phyloP scores from a whole-genome alignment of 1,140 invertebrate genomes.

The Aphelinus atriplicis region DNA sequence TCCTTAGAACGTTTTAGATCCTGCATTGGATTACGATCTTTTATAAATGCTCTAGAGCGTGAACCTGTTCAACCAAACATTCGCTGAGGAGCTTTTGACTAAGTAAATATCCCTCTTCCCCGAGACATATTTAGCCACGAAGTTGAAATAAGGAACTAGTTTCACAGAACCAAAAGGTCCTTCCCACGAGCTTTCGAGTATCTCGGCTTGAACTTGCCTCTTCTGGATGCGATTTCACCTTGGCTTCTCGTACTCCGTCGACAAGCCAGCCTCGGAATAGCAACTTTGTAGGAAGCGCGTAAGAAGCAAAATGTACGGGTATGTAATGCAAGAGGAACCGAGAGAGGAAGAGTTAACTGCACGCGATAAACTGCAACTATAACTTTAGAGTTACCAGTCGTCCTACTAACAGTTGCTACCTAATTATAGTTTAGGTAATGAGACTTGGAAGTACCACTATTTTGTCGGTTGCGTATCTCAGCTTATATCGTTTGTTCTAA shows the following conservation, averaged over 20 bases:
- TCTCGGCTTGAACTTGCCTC: slow-evolving; percentile 45
- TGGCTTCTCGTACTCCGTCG: not conserved
- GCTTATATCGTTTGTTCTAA: not conserved
- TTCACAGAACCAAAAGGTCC: slow-evolving; percentile 24
- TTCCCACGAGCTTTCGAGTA: slow-evolving; percentile 33
- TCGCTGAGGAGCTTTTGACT: slow-evolving; percentile 38
- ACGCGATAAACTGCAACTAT: slow-evolving; percentile 51
- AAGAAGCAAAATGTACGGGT: slow-evolving; percentile 14
- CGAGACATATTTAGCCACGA: slow-evolving; percentile 38
- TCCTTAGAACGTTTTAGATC: no score
- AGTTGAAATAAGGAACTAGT: slow-evolving; percentile 51
- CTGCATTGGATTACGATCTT: not conserved
- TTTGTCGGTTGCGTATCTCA: slow-evolving; percentile 13
- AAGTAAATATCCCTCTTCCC: slow-evolving; percentile 45
- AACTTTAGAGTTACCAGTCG: slow-evolving; percentile 39
- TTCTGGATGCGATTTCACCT: slow-evolving; percentile 46
- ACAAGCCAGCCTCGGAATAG: not conserved
- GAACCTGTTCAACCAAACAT: slow-evolving; percentile 38
- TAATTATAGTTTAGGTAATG: slow-evolving; percentile 49
- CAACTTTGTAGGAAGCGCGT: slow-evolving; percentile 8
- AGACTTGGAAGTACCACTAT: slow-evolving; percentile 18
- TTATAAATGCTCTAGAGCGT: not conserved
- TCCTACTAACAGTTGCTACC: slow-evolving; percentile 50
- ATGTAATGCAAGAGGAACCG: slow-evolving; percentile 15
- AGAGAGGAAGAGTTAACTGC: slow-evolving; percentile 43